Evolutionary conservation across 1,140 invertebrate species (phyloP).

Genomic region (Monochamus saltuarius): DNA sequence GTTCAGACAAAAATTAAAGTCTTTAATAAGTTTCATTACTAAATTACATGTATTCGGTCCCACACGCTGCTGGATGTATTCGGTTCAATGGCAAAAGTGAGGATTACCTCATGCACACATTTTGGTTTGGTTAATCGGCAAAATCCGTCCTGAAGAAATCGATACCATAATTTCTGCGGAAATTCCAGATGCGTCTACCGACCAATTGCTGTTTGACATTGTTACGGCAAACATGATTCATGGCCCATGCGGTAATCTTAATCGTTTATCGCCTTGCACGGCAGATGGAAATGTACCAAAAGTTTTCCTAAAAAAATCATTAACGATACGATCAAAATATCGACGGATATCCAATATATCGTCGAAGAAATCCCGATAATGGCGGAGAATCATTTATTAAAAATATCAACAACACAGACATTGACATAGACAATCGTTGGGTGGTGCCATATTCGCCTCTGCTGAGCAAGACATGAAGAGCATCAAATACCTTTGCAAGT

Average conservation of each 20-base stretch:
- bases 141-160: conserved; percentile 50
- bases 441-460: conserved; percentile 51
- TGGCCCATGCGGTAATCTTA: conserved; percentile 56
- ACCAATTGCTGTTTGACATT: conserved; percentile 51
- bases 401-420: conserved; percentile 15
- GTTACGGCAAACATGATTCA: conserved; percentile 57
- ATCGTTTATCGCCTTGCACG: conserved; percentile 55
- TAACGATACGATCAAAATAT: conserved; percentile 44
- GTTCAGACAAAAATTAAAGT: conserved; percentile 48
- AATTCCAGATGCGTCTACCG: conserved; percentile 54
- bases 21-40: conserved; percentile 40
- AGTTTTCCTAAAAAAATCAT: conserved; percentile 46
- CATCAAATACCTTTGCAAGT: no score
- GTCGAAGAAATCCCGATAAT: conserved; percentile 49
- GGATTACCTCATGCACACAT: conserved; percentile 55
- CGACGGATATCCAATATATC: conserved; percentile 52
- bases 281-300: conserved; percentile 53
- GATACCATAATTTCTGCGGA: conserved; percentile 57
- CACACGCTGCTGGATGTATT: conserved; percentile 51
- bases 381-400: conserved; percentile 14
- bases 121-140: conserved; percentile 52
- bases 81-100: conserved; percentile 56
- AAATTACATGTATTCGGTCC: conserved; percentile 43
- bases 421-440: conserved; percentile 40
- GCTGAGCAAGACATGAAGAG: conserved; percentile 44